Evolutionary conservation across 35 echinoderm and acorn worm genomes (phyloP).

Genomic region (Diadema setosum): DNA sequence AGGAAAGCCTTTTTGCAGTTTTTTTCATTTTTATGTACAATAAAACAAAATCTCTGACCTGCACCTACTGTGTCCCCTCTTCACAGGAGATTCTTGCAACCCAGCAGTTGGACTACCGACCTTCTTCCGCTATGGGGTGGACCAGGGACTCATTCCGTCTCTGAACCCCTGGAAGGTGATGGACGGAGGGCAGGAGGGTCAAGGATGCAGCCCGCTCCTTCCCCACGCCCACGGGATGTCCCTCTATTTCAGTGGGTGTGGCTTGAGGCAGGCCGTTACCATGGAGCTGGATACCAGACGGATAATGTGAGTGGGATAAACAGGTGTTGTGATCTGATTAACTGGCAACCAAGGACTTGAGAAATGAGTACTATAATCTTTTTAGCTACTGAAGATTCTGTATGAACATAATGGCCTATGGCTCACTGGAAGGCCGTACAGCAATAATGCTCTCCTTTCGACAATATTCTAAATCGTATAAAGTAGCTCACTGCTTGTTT

Average conservation of each 20-base stretch:
- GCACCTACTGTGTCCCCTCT: not conserved
- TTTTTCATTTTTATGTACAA: too few relatives aligned
- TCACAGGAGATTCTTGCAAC: conserved; percentile 46
- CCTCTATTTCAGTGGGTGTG: conserved; percentile 92
- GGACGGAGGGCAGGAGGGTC: conserved; percentile 57
- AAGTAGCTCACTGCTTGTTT: too few relatives aligned
- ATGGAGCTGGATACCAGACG: conserved; percentile 69
- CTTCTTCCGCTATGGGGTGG: conserved; percentile 69
- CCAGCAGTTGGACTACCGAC: conserved; percentile 22
- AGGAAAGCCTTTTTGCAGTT: too few relatives aligned
- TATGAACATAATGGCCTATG: too few relatives aligned
- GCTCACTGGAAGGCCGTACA: too few relatives aligned
- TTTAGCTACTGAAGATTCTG: not conserved
- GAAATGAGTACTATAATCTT: too few relatives aligned
- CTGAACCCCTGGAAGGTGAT: conserved; percentile 52
- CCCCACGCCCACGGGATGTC: conserved; percentile 86
- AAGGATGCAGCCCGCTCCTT: conserved; percentile 74
- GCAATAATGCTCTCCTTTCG: too few relatives aligned
- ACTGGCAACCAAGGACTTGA: not conserved
- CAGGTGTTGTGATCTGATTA: not conserved
- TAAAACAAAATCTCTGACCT: too few relatives aligned
- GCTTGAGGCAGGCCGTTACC: conserved; percentile 76
- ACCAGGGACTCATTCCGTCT: conserved; percentile 18
- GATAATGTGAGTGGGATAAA: conserved; percentile 46
- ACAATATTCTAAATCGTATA: too few relatives aligned